A percentile compares a stretch with the other conserved stretches of the same genome.
Conservation (phyloP, 2,113 vertebrate species). For the Pitta sordida region DNA sequence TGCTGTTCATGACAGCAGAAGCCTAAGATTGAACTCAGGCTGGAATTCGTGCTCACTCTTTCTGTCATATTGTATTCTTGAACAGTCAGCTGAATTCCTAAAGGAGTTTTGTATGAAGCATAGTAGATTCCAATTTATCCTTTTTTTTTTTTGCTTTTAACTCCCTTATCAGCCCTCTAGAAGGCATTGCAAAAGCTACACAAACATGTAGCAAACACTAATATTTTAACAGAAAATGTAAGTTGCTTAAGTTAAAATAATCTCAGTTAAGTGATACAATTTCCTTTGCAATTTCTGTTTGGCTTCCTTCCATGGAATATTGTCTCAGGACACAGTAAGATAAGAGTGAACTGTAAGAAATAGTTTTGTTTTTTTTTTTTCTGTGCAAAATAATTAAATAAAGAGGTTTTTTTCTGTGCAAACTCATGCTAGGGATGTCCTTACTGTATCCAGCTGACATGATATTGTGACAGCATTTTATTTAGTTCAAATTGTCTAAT, state of each 20-base stretch:
- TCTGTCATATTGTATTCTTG: background rate
- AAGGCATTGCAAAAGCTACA: background rate
- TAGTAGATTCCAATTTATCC: background rate
- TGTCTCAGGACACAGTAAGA: background rate
- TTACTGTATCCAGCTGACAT: background rate
- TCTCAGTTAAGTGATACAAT: background rate
- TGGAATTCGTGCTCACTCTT: background rate
- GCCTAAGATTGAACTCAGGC: background rate
- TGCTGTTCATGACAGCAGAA: background rate
- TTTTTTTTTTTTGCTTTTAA: background rate
- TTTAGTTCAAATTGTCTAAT: background rate
- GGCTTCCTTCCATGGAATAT: background rate
- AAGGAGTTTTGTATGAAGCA: background rate
- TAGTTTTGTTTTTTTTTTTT: too few relatives aligned
- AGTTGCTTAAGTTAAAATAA: background rate
- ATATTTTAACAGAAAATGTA: background rate
- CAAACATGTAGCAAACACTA: background rate
- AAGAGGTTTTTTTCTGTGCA: background rate
- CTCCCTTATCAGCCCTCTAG: background rate
- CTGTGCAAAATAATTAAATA: too few relatives aligned
- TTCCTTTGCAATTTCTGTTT: background rate
- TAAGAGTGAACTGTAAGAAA: background rate
- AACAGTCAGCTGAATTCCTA: background rate
- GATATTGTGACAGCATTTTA: background rate
- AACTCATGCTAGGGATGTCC: background rate